Evolutionary conservation across 1,140 invertebrate species (phyloP).

Genomic region (Vollenhovia emeryi): DNA sequence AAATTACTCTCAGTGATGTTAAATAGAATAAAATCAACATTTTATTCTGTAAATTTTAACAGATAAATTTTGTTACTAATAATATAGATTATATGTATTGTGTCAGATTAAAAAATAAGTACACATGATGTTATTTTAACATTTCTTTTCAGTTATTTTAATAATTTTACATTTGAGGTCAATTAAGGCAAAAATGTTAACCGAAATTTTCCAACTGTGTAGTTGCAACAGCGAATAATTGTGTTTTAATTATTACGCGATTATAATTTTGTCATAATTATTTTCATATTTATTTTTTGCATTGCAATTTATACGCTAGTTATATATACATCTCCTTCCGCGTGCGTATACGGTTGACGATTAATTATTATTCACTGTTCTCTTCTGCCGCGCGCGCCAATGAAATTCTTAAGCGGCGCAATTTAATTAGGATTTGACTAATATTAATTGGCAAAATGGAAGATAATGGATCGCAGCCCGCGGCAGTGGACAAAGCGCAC

Average conservation of each 20-base stretch:
- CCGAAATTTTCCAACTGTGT: too few relatives aligned
- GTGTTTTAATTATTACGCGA: background rate
- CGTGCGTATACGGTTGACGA: background rate
- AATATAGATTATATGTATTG: too few relatives aligned
- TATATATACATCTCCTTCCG: background rate
- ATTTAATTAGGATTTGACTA: slow-evolving; percentile 53
- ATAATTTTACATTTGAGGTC: too few relatives aligned
- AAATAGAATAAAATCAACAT: too few relatives aligned
- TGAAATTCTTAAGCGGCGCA: slow-evolving; percentile 28
- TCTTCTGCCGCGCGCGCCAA: background rate
- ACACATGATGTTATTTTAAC: too few relatives aligned
- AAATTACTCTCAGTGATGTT: too few relatives aligned
- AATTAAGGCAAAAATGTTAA: too few relatives aligned
- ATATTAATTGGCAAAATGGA: slow-evolving; percentile 49
- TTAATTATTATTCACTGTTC: slow-evolving; percentile 11
- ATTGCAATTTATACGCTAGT: background rate
- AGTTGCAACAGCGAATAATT: too few relatives aligned
- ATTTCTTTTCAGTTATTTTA: too few relatives aligned
- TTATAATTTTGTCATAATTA: background rate
- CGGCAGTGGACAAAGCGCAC: slow-evolving; percentile 3
- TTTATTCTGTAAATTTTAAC: too few relatives aligned
- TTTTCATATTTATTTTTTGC: background rate
- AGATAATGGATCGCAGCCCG: slow-evolving; percentile 28
- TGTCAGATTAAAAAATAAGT: too few relatives aligned
- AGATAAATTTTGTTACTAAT: too few relatives aligned